Evolutionary conservation across 2,888 invertebrate species (phyloP).

Genomic region (Drosophila monieri): DNA sequence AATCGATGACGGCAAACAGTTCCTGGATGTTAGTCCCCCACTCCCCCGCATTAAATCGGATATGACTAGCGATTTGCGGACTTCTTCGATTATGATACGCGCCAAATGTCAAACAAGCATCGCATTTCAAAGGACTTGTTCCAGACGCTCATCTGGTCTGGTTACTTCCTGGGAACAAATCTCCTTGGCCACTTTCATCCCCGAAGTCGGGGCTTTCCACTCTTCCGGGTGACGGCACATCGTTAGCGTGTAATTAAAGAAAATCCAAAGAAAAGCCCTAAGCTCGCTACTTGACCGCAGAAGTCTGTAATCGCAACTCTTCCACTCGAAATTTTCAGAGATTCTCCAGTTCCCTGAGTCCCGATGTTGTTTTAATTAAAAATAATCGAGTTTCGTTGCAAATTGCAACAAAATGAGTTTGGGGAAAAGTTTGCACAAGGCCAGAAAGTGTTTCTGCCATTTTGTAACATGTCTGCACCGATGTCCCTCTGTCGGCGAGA

Average conservation of each 20-base stretch:
- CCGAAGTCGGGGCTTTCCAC: background rate
- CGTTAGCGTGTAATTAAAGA: conserved; percentile 60
- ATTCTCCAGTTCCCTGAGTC: conserved; percentile 3
- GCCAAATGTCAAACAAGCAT: conserved; percentile 20
- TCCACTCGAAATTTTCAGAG: conserved; percentile 17
- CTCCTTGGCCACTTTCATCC: conserved; percentile 11
- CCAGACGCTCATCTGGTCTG: conserved; percentile 38
- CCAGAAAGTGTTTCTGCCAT: conserved; percentile 40
- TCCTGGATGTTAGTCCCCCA: conserved; percentile 9
- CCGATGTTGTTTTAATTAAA: conserved; percentile 67
- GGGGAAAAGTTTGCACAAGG: conserved; percentile 56
- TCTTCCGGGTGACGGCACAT: conserved; percentile 34
- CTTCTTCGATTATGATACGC: conserved; percentile 37
- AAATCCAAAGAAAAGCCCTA: conserved; percentile 28
- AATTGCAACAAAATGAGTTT: conserved; percentile 72
- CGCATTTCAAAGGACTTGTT: conserved; percentile 40
- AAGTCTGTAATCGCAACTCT: conserved; percentile 37
- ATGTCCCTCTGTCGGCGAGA: conserved; percentile 21
- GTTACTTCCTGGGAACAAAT: conserved; percentile 16
- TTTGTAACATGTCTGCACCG: conserved; percentile 37
- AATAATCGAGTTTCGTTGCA: conserved; percentile 66
- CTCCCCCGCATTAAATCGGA: conserved; percentile 38
- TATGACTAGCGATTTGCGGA: conserved; percentile 27
- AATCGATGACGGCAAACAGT: conserved; percentile 46
- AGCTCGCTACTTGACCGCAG: conserved; percentile 41